These are phyloP conservation scores for Phalanger gymnotis DNA, from an alignment of 2,797 vertebrate species.

Conservation along the genomic window DNA sequence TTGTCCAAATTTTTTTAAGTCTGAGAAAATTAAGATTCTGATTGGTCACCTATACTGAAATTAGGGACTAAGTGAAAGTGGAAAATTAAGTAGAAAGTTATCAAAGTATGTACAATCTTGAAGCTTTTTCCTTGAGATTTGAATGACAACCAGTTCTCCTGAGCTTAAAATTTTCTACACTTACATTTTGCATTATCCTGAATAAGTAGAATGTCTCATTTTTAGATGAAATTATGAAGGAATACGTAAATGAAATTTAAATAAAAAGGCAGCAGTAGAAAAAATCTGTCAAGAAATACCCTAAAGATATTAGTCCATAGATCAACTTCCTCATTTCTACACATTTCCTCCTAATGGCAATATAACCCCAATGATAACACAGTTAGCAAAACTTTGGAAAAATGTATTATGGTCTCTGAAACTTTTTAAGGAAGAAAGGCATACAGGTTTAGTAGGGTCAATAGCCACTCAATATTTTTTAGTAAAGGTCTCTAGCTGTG, in stretches of 20 bases:
- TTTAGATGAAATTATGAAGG: background rate
- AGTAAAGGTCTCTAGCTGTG: no score
- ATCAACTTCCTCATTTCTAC: background rate
- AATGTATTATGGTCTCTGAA: background rate
- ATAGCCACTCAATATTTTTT: background rate
- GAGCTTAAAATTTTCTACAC: background rate
- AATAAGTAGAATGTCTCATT: background rate
- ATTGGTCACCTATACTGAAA: background rate
- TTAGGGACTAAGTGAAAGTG: background rate
- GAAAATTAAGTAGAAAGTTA: background rate
- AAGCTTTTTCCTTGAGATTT: background rate
- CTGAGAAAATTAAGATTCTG: background rate
- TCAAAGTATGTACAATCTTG: background rate
- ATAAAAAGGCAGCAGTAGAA: background rate
- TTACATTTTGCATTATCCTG: background rate
- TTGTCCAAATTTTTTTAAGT: background rate
- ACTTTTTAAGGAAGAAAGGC: background rate
- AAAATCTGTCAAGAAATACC: background rate
- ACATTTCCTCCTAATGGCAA: background rate
- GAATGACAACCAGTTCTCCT: background rate
- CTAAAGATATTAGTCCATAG: background rate
- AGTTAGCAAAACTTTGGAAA: background rate
- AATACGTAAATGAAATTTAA: background rate
- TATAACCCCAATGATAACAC: background rate
- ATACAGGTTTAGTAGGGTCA: background rate